Evolutionary conservation across 2,113 vertebrate species (phyloP), one percentile per base, ranked within the genome.

Genomic region (Lycocorax pyrrhopterus): DNA sequence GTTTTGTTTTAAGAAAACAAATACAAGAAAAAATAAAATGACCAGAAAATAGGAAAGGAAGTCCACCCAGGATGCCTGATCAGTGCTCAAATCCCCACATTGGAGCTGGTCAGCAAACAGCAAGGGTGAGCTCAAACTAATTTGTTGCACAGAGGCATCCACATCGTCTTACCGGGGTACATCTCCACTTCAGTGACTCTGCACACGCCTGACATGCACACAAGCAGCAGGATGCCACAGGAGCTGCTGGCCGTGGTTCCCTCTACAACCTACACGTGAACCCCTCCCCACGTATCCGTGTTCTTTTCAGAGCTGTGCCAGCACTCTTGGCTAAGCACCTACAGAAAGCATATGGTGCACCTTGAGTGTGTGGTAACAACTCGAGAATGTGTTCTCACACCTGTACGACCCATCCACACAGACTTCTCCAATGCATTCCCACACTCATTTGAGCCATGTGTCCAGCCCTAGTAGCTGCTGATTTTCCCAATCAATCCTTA

Each of bases 61-160:
- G 5, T 55, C 53, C 19, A 49, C 16, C 3, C 20, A 33, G n/a
- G 62, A 53, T 16, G 29, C 23, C 14, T 39, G 23, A 64, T 56
- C 49, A 30, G 43, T 0, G 0, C 9, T 22, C 64, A 62, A 59
- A 89, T 35, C 13, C 32, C 30, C 17, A 21, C 23, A 1, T 0
- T 55, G 25, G 37, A 84, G 62, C 73, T 78, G 56, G n/a, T 49
- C 53, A 88, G 55, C 26, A 37, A 92, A 56, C 47, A 75, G 60
- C 47, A 69, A 77, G 29, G 16, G 2, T 43, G 58, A 93, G 67
- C 63, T 83, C 78, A 86, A 76, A 66, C 3, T 29, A 25, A 37
- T 73, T 85, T 88, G 62, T 20, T 82, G 44, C 49, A 84, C 37
- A 63, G 76, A 72, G 25, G 27, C 22, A 75, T 78, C 58, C 60